phyloP scores from a whole-genome alignment of 2,888 invertebrate genomes.

The Cerastoderma edule region DNA sequence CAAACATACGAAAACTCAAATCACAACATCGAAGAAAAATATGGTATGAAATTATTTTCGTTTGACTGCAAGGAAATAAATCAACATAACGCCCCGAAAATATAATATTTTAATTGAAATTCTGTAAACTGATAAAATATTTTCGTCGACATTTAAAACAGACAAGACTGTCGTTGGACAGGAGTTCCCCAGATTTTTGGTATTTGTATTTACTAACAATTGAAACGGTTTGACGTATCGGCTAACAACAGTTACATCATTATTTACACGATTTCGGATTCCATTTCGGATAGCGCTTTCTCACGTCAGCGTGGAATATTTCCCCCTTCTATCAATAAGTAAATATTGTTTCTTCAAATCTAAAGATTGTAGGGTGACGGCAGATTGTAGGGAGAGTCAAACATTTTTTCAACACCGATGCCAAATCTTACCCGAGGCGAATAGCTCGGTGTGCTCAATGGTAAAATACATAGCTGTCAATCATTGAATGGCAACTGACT shows the following conservation, averaged over 20 bases:
- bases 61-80: background rate
- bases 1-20: constrained; percentile 14
- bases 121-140: constrained; percentile 54
- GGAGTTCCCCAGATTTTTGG: background rate
- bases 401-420: background rate
- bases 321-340: constrained; percentile 38
- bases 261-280: constrained; percentile 29
- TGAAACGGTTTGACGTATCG: constrained; percentile 20
- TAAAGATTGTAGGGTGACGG: constrained; percentile 18
- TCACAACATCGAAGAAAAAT: constrained; percentile 17
- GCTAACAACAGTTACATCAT: constrained; percentile 33
- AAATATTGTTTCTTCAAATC: constrained; percentile 47
- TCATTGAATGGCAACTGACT: constrained; percentile 10
- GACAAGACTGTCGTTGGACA: background rate
- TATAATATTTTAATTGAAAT: constrained; percentile 48
- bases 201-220: constrained; percentile 33
- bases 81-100: constrained; percentile 5
- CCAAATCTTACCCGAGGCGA: constrained; percentile 2
- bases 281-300: constrained; percentile 14
- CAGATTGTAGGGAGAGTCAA: constrained; percentile 18
- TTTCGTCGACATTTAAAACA: constrained; percentile 36
- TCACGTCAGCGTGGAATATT: constrained; percentile 19
- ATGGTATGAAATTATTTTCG: constrained; percentile 18
- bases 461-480: constrained; percentile 1
- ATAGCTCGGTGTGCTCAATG: background rate